Evolutionary conservation across 2,113 vertebrate species (phyloP), one percentile per base, ranked within the genome.

Genomic region (Takifugu flavidus): DNA sequence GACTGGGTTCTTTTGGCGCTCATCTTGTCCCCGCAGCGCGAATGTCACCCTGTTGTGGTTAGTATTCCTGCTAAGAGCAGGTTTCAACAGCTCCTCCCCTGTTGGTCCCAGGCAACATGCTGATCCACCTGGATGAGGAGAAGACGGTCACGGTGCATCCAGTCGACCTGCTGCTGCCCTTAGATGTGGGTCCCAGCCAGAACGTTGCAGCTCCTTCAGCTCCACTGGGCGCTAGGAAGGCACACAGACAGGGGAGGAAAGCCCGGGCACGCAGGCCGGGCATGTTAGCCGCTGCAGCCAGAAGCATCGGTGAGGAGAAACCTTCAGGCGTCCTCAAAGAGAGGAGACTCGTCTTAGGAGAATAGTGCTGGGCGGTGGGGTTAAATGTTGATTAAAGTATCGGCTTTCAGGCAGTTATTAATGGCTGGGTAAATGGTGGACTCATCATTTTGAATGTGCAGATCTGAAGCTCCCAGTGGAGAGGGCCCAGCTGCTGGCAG

Each of bases 181-280:
- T 85, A 45, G 86, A 82, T 46, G 49, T 84, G 0, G 52, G 49
- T 14, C 76, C 46, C 0, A 84, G 88, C 3, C 72, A 80, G 4
- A 74, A 64, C 28, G 64, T 20, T 20, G 43, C 46, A 65, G 68
- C 7, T 1, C 44, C 72, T 4, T 64, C 77, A 28, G 31, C 59
- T 29, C 67, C 57, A 47, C 72, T 77, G 4, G 89, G 86, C 55
- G 85, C 84, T 2, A 95, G 88, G 80, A 93, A 89, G 73, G 94
- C 91, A 65, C 82, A 75, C 5, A 87, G 87, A 58, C 87, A 92
- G 26, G 92, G 92, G 2, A 93, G 95, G 55, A 96, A 92, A 72
- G 73, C 88, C 6, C 95, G 92, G 87, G 77, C 79, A 5, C 79
- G 90, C 25, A 92, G 90, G 80, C 49, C 62, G 0, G 83, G 90